Conservation (phyloP, 2,797 vertebrate genomes). For the Melanotaenia maccullochi region DNA sequence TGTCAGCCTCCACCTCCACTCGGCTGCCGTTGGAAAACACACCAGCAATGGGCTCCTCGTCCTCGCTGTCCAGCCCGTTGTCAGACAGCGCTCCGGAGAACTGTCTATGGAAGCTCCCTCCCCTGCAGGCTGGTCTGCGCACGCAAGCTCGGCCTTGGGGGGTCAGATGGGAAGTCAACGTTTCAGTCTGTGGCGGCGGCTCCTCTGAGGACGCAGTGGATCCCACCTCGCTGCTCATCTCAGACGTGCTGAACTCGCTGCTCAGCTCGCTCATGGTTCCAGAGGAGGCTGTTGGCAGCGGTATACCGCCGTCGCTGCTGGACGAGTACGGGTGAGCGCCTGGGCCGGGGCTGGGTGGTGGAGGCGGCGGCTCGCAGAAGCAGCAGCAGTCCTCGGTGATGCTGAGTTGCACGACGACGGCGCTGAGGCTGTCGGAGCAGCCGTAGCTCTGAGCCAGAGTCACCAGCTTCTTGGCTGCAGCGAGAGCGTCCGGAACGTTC, state of each 20-base stretch:
- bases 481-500: slow-evolving; percentile 90
- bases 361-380: slow-evolving; percentile 88
- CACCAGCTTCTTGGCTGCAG: slow-evolving; percentile 95
- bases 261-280: slow-evolving; percentile 91
- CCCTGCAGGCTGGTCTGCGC: slow-evolving; percentile 38
- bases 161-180: slow-evolving; percentile 33
- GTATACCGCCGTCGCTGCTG: slow-evolving; percentile 57
- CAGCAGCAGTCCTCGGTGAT: slow-evolving; percentile 95
- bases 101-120: slow-evolving; percentile 89
- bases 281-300: slow-evolving; percentile 83
- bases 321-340: slow-evolving; percentile 42
- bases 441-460: slow-evolving; percentile 95
- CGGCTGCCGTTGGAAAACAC: slow-evolving; percentile 97
- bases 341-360: slow-evolving; percentile 89
- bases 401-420: slow-evolving; percentile 93
- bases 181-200: slow-evolving; percentile 75
- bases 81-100: slow-evolving; percentile 94
- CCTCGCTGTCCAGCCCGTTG: slow-evolving; percentile 96
- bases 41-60: slow-evolving; percentile 94
- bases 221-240: slow-evolving; percentile 99
- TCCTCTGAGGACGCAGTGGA: slow-evolving; percentile 96
- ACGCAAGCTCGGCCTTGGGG: slow-evolving; percentile 31
- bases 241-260: slow-evolving; percentile 95
- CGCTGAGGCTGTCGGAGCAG: slow-evolving; percentile 93
- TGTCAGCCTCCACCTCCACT: slow-evolving; percentile 94